phyloP scores from a whole-genome alignment of 2,888 invertebrate species.

The Taphrorychus bicolor region DNA sequence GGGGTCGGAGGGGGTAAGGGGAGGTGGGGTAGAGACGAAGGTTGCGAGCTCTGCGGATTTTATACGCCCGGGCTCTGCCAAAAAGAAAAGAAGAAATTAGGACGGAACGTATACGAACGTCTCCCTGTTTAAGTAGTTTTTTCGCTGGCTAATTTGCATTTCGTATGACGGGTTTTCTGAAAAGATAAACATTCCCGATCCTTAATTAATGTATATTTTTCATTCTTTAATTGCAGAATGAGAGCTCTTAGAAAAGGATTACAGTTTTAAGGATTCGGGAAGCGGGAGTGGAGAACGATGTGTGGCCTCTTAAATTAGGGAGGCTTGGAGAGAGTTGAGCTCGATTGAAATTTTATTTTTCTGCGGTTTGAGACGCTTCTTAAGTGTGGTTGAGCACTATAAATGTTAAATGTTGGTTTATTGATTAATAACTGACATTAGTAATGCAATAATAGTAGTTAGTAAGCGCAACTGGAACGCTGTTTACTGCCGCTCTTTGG shows the following conservation, averaged over 20 bases:
- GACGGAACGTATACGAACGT: constrained; percentile 24
- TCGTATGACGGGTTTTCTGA: constrained; percentile 14
- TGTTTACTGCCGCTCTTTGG: too few relatives aligned
- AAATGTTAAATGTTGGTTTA: too few relatives aligned
- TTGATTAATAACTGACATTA: too few relatives aligned
- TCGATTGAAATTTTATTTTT: too few relatives aligned
- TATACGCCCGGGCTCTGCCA: constrained; percentile 36
- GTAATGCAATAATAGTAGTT: too few relatives aligned
- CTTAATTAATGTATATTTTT: constrained; percentile 6
- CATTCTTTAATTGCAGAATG: constrained; percentile 4
- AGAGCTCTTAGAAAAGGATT: neutral
- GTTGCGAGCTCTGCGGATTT: constrained; percentile 42
- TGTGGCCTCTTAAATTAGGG: neutral
- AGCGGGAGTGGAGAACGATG: neutral
- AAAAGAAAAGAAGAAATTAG: constrained; percentile 37
- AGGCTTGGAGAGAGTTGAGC: neutral
- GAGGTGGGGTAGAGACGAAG: constrained; percentile 25
- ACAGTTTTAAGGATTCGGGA: neutral
- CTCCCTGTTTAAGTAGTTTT: constrained; percentile 34
- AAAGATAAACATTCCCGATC: constrained; percentile 12
- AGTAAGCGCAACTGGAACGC: too few relatives aligned
- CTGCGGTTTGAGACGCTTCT: too few relatives aligned
- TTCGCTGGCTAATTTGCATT: constrained; percentile 24
- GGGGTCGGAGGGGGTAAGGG: constrained; percentile 17
- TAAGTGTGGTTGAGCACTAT: too few relatives aligned